These are phyloP conservation scores for Linnaemya vulpina DNA, from an alignment of 2,888 invertebrate species.

Conservation along the genomic window DNA sequence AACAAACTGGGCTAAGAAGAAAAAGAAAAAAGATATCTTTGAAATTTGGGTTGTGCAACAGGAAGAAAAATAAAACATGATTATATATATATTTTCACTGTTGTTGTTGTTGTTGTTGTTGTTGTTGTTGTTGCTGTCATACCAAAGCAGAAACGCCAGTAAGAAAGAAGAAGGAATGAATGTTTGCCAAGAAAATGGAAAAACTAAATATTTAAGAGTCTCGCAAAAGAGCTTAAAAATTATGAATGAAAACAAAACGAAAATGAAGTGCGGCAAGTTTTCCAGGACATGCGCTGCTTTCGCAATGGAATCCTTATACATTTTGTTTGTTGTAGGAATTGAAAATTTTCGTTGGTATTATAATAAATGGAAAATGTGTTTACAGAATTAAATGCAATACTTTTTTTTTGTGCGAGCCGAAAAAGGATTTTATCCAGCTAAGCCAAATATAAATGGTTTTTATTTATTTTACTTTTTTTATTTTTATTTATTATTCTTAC, in stretches of 20 bases:
- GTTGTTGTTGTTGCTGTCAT: not conserved
- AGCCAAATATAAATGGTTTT: slow-evolving; percentile 42
- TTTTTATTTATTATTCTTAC: slow-evolving; percentile 26
- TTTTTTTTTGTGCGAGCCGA: not conserved
- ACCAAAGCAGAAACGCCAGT: not conserved
- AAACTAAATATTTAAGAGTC: slow-evolving; percentile 32
- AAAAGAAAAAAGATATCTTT: too few species aligned
- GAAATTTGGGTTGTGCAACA: slow-evolving; percentile 7
- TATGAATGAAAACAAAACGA: slow-evolving; percentile 51
- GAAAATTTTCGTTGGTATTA: slow-evolving; percentile 7
- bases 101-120: too few species aligned
- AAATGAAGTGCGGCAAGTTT: slow-evolving; percentile 1
- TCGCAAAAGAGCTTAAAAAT: slow-evolving; percentile 35
- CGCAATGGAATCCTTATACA: slow-evolving; percentile 14
- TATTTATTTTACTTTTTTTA: not conserved
- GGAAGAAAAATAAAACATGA: not conserved
- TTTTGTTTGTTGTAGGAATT: slow-evolving; percentile 4
- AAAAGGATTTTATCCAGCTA: slow-evolving; percentile 29
- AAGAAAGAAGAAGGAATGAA: slow-evolving; percentile 5
- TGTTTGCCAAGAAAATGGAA: not conserved
- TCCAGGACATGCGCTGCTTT: slow-evolving; percentile 53
- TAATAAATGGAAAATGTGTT: slow-evolving; percentile 1
- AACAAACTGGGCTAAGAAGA: slow-evolving; percentile 14
- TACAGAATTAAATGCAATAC: slow-evolving; percentile 37
- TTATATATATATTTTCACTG: too few species aligned